phyloP scores from a whole-genome alignment of 2,797 vertebrate species.

The Lates japonicus region DNA sequence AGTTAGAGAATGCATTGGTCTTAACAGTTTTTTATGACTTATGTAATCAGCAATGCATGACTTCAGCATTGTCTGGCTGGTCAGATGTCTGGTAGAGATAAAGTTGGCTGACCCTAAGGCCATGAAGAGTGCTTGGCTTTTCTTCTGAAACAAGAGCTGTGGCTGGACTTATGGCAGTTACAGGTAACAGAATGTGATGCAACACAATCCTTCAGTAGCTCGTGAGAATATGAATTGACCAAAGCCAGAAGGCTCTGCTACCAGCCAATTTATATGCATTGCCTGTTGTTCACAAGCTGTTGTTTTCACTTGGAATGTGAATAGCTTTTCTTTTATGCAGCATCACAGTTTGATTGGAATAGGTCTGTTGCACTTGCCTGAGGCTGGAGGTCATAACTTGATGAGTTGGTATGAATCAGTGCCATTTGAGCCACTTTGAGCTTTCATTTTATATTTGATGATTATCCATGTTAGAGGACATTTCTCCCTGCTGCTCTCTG shows the following conservation, averaged over 20 bases:
- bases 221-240: constrained; percentile 15
- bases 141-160: constrained; percentile 12
- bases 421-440: constrained; percentile 40
- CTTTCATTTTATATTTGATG: constrained; percentile 28
- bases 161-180: constrained; percentile 9
- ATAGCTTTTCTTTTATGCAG: constrained; percentile 7
- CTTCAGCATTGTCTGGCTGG: constrained; percentile 56
- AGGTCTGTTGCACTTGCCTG: neutral
- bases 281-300: constrained; percentile 12
- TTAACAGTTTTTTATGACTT: constrained; percentile 68
- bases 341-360: constrained; percentile 3
- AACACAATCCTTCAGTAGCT: neutral
- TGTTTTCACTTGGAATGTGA: constrained; percentile 16
- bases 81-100: constrained; percentile 75
- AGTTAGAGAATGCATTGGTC: constrained; percentile 71
- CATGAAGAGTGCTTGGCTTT: constrained; percentile 15
- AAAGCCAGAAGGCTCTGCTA: neutral
- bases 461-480: constrained; percentile 4
- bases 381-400: constrained; percentile 37
- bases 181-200: constrained; percentile 36
- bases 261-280: constrained; percentile 14
- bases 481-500: constrained; percentile 12
- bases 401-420: constrained; percentile 39
- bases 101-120: constrained; percentile 44
- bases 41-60: constrained; percentile 56